A percentile compares a stretch with the other conserved stretches of the same genome.
Evolutionary conservation across 2,888 invertebrate species (phyloP).

Genomic region (Eucera pruinosa): DNA sequence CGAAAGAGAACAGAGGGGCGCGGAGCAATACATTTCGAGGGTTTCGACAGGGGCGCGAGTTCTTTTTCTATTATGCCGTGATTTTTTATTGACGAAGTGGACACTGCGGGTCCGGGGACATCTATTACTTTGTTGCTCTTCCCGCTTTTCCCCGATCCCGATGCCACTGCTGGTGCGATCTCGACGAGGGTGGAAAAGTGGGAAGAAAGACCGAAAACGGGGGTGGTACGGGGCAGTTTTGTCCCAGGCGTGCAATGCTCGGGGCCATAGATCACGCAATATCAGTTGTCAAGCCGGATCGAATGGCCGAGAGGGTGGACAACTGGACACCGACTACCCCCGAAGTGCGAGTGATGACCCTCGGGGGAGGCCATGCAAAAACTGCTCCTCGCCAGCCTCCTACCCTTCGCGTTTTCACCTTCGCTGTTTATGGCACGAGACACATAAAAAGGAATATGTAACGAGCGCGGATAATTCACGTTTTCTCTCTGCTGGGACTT

Average conservation of each 20-base stretch:
- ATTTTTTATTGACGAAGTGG: constrained; percentile 84
- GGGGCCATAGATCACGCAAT: constrained; percentile 84
- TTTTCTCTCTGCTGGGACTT: constrained; percentile 61
- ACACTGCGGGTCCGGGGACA: constrained; percentile 79
- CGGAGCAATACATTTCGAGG: constrained; percentile 59
- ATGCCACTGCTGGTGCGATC: constrained; percentile 2
- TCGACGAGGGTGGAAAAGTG: constrained; percentile 70
- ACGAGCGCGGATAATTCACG: constrained; percentile 82
- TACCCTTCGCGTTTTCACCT: constrained; percentile 57
- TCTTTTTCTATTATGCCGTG: constrained; percentile 82
- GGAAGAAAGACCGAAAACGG: constrained; percentile 56
- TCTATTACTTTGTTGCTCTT: constrained; percentile 83
- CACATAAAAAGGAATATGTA: constrained; percentile 84
- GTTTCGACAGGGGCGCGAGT: constrained; percentile 58
- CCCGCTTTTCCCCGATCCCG: constrained; percentile 20
- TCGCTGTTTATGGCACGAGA: constrained; percentile 79
- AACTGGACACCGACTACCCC: constrained; percentile 79
- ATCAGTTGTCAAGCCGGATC: constrained; percentile 82
- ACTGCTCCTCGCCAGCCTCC: constrained; percentile 62
- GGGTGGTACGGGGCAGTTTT: constrained; percentile 77
- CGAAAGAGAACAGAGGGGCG: constrained; percentile 9
- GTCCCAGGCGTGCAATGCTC: constrained; percentile 84
- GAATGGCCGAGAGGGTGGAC: constrained; percentile 71
- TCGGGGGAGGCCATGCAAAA: constrained; percentile 82
- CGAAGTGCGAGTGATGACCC: constrained; percentile 84